These are phyloP conservation scores for Heteromormyrus szaboi DNA, from an alignment of 2,797 vertebrate genomes.

Conservation along the genomic window DNA sequence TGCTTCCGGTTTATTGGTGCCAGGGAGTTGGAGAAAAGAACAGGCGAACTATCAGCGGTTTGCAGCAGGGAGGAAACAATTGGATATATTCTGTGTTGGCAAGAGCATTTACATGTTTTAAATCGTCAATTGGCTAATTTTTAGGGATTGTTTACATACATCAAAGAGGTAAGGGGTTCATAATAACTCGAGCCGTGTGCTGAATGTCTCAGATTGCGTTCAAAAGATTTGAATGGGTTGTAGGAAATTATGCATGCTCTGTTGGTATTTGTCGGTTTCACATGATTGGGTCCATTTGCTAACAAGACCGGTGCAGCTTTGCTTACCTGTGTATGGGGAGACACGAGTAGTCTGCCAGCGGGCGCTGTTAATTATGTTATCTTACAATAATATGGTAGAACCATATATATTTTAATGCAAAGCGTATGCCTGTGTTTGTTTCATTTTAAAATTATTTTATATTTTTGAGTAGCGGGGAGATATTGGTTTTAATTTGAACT, in stretches of 20 bases:
- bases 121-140: conserved; percentile 44
- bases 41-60: conserved; percentile 1
- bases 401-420: background rate
- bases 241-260: conserved; percentile 2
- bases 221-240: background rate
- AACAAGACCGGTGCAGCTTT: background rate
- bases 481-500: background rate
- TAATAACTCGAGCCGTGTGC: background rate
- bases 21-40: conserved; percentile 35
- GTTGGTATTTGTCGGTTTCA: conserved; percentile 8
- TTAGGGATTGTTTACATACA: conserved; percentile 42
- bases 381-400: background rate
- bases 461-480: background rate
- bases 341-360: background rate
- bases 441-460: background rate
- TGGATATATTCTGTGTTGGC: conserved; percentile 43
- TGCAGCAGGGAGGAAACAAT: conserved; percentile 40
- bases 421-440: background rate
- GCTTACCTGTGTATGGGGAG: background rate
- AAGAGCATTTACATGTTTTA: conserved; percentile 64
- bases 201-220: background rate
- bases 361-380: background rate
- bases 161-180: conserved; percentile 54
- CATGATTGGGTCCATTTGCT: background rate
- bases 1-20: conserved; percentile 38